These are phyloP conservation scores for Calyptommatus sinebrachiatus DNA, from an alignment of 2,113 vertebrate genomes.

Conservation along the genomic window DNA sequence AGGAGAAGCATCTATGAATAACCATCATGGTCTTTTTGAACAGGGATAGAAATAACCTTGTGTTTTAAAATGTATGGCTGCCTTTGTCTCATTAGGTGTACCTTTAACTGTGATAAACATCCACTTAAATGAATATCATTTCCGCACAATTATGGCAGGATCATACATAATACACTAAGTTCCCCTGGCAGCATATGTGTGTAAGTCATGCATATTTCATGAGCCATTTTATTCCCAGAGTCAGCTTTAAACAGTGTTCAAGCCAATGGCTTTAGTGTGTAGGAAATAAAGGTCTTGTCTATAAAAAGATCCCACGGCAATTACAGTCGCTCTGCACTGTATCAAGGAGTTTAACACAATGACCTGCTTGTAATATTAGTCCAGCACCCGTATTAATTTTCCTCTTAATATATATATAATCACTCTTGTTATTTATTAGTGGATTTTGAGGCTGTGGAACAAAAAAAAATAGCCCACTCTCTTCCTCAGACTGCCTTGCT, in stretches of 20 bases:
- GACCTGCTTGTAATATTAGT: conserved; percentile 49
- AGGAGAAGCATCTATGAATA: conserved; percentile 49
- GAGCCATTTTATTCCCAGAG: conserved; percentile 70
- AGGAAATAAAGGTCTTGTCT: conserved; percentile 68
- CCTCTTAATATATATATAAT: conserved; percentile 41
- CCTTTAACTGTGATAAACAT: conserved; percentile 77
- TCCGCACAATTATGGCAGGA: conserved; percentile 75
- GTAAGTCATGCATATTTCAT: conserved; percentile 78
- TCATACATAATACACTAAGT: conserved; percentile 76
- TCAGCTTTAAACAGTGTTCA: conserved; percentile 67
- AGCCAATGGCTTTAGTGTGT: conserved; percentile 58
- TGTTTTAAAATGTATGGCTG: conserved; percentile 63
- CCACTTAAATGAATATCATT: conserved; percentile 77
- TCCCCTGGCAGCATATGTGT: conserved; percentile 70
- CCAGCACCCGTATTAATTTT: conserved; percentile 51
- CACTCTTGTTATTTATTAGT: conserved; percentile 53
- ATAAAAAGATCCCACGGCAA: conserved; percentile 64
- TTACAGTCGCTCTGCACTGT: conserved; percentile 55
- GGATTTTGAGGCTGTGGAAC: neutral
- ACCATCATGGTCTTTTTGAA: conserved; percentile 53
- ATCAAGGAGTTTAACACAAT: conserved; percentile 56
- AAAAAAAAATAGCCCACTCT: neutral
- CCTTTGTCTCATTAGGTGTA: conserved; percentile 73
- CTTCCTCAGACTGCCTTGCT: conserved; percentile 31
- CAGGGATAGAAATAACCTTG: conserved; percentile 58